These are phyloP conservation scores for Diorhabda elongata DNA, from an alignment of 1,140 invertebrate genomes.

Conservation along the genomic window DNA sequence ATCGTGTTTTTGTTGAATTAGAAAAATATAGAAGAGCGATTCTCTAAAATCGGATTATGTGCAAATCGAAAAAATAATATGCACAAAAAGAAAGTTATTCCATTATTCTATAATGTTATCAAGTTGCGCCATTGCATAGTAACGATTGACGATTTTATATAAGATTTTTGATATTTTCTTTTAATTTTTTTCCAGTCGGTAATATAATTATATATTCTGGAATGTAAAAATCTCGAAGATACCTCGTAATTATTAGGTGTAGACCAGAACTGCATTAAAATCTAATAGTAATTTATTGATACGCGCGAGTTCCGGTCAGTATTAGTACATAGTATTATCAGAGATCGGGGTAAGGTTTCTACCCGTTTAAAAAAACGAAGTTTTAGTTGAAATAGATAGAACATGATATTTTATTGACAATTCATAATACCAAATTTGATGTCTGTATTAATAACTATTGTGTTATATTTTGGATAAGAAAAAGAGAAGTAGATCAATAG, in stretches of 20 bases:
- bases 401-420: too few species aligned
- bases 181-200: slow-evolving; percentile 23
- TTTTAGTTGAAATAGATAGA: too few species aligned
- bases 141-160: slow-evolving; percentile 42
- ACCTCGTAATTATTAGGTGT: slow-evolving; percentile 31
- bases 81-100: slow-evolving; percentile 42
- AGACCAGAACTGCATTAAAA: slow-evolving; percentile 27
- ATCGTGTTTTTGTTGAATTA: slow-evolving; percentile 18
- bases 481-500: too few species aligned
- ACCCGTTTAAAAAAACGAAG: too few species aligned
- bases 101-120: slow-evolving; percentile 45
- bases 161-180: slow-evolving; percentile 27
- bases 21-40: slow-evolving; percentile 29
- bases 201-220: slow-evolving; percentile 20
- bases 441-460: too few species aligned
- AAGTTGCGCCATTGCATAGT: slow-evolving; percentile 42
- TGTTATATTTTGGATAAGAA: too few species aligned
- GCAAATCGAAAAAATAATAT: slow-evolving; percentile 26
- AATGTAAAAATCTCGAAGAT: slow-evolving; percentile 21
- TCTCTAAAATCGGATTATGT: slow-evolving; percentile 41
- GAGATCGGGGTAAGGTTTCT: too few species aligned
- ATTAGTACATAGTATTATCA: slow-evolving; percentile 20
- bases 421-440: too few species aligned
- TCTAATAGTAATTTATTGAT: slow-evolving; percentile 25
- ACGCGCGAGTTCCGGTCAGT: slow-evolving; percentile 24